Base-by-base conservation (phyloP, 2,888 invertebrate species). In the Morpho deidamia region DNA sequence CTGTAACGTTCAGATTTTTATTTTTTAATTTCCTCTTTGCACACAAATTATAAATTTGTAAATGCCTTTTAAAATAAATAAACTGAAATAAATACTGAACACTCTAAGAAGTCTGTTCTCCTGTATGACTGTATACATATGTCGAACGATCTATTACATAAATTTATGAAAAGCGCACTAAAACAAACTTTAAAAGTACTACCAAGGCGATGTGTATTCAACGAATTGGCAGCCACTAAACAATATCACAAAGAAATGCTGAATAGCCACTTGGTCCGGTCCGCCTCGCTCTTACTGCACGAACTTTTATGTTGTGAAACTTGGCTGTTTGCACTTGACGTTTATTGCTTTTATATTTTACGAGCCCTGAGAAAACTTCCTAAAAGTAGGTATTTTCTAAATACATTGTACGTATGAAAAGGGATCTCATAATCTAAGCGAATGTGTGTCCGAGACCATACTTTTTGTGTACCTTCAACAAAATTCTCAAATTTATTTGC, bases 291-390 rank as follows among this genome's bases (percentile, higher is more conserved):
- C 56, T 55, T 61, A 65, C 70, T 70, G 67, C 74, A 66, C 76
- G 74, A 80, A 82, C 81, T 83, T 83, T 81, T 81, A 81, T 80
- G 79, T 79, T 79, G 78, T 78, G 78, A 76, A 81, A 81, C 81
- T 83, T 80, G 68, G 74, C 76, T 78, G 79, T 79, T 81, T 85
- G 83, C 71, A 68, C 74, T 77, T 79, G 84, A 83, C 81, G 72
- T 82, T 84, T 85, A 85, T 83, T 81, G 75, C 82, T 78, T 81
- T 82, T 78, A 78, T 83, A 79, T 78, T 83, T 84, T 82, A 84
- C 76, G 81, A 76, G 68, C 72, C 66, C 64, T 61, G 66, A 68
- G 72, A 71, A 73, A 56, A 51, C 41, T 56, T 45, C 41, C 51
- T 52, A 55, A 46, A 53, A 45, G 53, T 23, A 23, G 23, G 47